Conservation (phyloP, 2,888 invertebrate species). For the Drosophila nr. fundita region DNA sequence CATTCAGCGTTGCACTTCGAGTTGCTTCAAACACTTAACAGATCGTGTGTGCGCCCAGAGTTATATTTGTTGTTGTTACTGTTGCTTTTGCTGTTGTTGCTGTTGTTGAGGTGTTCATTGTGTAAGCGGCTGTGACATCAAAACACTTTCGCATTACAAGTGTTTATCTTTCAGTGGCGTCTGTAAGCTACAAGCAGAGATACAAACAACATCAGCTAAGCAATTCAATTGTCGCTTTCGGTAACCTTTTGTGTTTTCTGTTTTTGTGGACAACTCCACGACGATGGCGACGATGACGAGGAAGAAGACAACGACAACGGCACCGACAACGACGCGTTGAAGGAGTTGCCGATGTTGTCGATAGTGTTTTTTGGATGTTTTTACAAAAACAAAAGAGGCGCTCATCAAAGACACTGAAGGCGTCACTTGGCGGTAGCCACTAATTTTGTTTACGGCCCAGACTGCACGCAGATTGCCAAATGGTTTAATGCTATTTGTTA, state of each 20-base stretch:
- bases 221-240: constrained; percentile 77
- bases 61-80: constrained; percentile 30
- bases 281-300: constrained; percentile 14
- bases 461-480: constrained; percentile 53
- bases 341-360: constrained; percentile 57
- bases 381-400: constrained; percentile 28
- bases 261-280: constrained; percentile 19
- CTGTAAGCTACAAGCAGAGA: constrained; percentile 9
- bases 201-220: constrained; percentile 23
- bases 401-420: constrained; percentile 59
- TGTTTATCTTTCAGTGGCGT: constrained; percentile 65
- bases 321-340: constrained; percentile 37
- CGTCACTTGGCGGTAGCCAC: constrained; percentile 20
- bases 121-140: constrained; percentile 65
- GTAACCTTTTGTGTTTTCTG: constrained; percentile 66
- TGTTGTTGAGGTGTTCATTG: constrained; percentile 42
- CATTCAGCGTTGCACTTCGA: constrained; percentile 18
- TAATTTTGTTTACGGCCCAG: constrained; percentile 38
- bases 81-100: constrained; percentile 31
- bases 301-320: constrained; percentile 7
- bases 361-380: constrained; percentile 16
- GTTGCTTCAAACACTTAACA: constrained; percentile 59
- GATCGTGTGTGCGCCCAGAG: constrained; percentile 37
- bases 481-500: constrained; percentile 60
- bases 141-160: constrained; percentile 77